Percentiles rank a stretch among this genome's conserved stretches.
These are phyloP conservation scores for Stenodema calcarata DNA, from an alignment of 2,888 invertebrate species.

Conservation along the genomic window DNA sequence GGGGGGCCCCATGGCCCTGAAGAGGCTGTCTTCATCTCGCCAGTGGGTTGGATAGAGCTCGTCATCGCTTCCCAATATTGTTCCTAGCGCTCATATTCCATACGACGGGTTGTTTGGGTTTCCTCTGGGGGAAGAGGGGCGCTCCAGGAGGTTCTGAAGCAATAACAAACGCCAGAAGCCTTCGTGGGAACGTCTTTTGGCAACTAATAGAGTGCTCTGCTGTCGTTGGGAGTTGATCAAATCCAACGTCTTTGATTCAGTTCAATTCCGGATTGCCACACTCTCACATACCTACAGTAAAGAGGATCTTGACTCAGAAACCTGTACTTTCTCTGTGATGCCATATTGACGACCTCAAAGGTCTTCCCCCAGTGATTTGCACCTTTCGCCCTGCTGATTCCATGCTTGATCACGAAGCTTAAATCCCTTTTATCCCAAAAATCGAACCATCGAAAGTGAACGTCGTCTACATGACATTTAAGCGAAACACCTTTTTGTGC, in stretches of 20 bases:
- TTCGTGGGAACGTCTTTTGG: neutral
- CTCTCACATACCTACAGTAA: neutral
- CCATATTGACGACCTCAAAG: no score
- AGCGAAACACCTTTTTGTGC: no score
- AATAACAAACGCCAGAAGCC: neutral
- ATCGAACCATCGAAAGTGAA: no score
- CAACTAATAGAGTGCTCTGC: neutral
- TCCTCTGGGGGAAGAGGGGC: neutral
- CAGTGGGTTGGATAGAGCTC: neutral
- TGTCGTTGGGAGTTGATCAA: neutral
- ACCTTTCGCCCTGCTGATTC: no score
- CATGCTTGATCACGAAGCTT: no score
- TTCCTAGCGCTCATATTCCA: constrained; percentile 23
- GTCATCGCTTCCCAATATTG: constrained; percentile 16
- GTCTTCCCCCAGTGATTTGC: no score
- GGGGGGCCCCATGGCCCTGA: neutral
- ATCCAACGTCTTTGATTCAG: neutral
- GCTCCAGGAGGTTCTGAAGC: neutral
- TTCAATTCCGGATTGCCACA: neutral
- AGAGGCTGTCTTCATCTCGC: neutral
- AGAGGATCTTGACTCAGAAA: neutral
- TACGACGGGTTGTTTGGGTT: neutral
- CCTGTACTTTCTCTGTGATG: neutral
- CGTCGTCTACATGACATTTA: no score
- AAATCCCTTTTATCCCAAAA: no score